Evolutionary conservation across 2,888 invertebrate genomes (phyloP).

Genomic region (Phortica okadai): DNA sequence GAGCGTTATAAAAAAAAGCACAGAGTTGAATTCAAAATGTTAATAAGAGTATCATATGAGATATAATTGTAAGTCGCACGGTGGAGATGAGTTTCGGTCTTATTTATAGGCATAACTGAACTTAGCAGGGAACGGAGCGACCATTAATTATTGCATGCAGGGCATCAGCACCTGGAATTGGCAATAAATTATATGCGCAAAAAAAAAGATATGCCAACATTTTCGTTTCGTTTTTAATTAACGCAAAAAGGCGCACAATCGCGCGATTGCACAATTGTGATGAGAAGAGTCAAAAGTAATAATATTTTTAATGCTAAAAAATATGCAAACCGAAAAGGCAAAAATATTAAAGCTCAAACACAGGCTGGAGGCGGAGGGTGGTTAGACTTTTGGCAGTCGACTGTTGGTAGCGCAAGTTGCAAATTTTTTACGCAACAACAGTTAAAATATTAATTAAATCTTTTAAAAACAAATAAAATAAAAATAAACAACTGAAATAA

Average conservation of each 20-base stretch:
- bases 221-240: slow-evolving; percentile 23
- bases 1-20: neutral
- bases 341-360: slow-evolving; percentile 8
- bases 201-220: neutral
- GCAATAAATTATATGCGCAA: slow-evolving; percentile 23
- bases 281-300: neutral
- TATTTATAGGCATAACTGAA: too few relatives aligned
- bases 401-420: slow-evolving; percentile 17
- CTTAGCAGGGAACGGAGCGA: too few relatives aligned
- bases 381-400: neutral
- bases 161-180: slow-evolving; percentile 23
- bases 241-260: slow-evolving; percentile 21
- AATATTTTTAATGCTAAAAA: neutral
- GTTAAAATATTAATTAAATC: slow-evolving; percentile 39
- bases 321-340: slow-evolving; percentile 13
- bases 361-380: neutral
- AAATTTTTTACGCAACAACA: slow-evolving; percentile 35
- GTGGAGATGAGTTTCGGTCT: neutral
- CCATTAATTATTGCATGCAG: slow-evolving; percentile 26
- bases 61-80: neutral
- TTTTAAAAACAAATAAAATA: slow-evolving; percentile 15
- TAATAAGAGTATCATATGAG: neutral
- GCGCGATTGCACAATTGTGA: neutral
- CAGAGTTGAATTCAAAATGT: neutral
- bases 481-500: neutral